Evolutionary conservation across 2,797 vertebrate species (phyloP), one percentile per base, ranked within the genome.

Genomic region (Psittacula echo): DNA sequence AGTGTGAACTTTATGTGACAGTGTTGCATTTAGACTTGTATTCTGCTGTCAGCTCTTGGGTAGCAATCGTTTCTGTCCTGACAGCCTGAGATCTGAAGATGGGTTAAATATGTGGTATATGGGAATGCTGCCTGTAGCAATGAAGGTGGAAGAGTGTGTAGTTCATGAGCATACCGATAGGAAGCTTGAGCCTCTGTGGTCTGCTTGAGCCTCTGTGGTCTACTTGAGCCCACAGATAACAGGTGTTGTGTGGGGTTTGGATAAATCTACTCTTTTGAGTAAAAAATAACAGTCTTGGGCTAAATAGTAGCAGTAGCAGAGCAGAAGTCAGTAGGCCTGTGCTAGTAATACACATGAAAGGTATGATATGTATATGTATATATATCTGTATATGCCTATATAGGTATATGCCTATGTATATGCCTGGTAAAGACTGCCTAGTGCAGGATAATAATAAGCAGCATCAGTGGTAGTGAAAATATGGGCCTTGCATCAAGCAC

Each of bases 381-480:
- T 39, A 39, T 37, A 37, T 37, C 9, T 37, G 37, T 37, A 37
- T 37, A 37, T 37, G 37, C 37, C 37, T 37, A 10, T 39, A 39
- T 39, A 39, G 10, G 37, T 39, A 39, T 39, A 39, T 39, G 10
- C 26, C 3, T 62, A 0, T n/a, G 15, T 75, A 32, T 27, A 22
- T 47, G 15, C 34, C 41, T 93, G n/a, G 45, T 67, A 80, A 91
- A 70, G 80, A 41, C 39, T 51, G 32, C 23, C 44, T 53, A 22
- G n/a, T 37, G n/a, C 56, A 60, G 56, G 10, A 60, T 60, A 37
- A 37, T 60, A 61, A 72, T 44, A 82, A 76, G 47, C 74, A 86
- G 51, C 79, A 62, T 39, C 41, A 72, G n/a, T 29, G 39, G 39
- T 29, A 85, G 60, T 30, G 94, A 74, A 95, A 89, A 61, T 54